phyloP scores from a whole-genome alignment of 2,113 vertebrate genomes.

The Leucopternis melanops region DNA sequence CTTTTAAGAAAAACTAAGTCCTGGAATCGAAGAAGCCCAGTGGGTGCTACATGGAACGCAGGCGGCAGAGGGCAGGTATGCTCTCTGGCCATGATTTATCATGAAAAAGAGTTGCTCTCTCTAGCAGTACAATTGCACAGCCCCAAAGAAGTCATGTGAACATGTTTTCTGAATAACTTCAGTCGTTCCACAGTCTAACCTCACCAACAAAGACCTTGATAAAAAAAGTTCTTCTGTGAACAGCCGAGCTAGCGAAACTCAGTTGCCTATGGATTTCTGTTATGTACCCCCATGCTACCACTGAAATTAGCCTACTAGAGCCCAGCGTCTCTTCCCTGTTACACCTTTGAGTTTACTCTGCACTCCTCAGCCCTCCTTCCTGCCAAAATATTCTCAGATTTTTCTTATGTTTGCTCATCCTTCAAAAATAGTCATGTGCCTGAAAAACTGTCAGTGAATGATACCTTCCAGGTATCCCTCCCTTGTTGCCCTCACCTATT shows the following conservation, averaged over 20 bases:
- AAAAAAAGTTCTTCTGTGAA: background rate
- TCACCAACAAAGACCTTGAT: background rate
- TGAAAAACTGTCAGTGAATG: background rate
- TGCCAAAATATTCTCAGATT: background rate
- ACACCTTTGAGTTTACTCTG: background rate
- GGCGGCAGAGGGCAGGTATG: background rate
- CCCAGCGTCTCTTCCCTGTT: background rate
- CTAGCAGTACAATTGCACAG: background rate
- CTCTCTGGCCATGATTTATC: background rate
- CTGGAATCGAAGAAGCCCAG: background rate
- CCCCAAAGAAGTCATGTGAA: background rate
- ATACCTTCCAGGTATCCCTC: background rate
- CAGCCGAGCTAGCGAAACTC: background rate
- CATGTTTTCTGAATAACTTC: background rate
- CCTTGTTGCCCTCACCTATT: background rate
- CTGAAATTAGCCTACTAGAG: background rate
- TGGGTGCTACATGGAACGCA: background rate
- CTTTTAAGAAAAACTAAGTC: background rate
- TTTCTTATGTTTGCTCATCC: background rate
- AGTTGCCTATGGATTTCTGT: background rate
- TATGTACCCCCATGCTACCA: fast-evolving
- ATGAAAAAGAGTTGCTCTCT: background rate
- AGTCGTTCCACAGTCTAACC: background rate
- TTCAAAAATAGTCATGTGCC: background rate
- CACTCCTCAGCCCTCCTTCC: background rate